Percentiles rank a stretch among this genome's conserved stretches.
phyloP scores from a whole-genome alignment of 2,113 vertebrate species.

The Athene noctua region DNA sequence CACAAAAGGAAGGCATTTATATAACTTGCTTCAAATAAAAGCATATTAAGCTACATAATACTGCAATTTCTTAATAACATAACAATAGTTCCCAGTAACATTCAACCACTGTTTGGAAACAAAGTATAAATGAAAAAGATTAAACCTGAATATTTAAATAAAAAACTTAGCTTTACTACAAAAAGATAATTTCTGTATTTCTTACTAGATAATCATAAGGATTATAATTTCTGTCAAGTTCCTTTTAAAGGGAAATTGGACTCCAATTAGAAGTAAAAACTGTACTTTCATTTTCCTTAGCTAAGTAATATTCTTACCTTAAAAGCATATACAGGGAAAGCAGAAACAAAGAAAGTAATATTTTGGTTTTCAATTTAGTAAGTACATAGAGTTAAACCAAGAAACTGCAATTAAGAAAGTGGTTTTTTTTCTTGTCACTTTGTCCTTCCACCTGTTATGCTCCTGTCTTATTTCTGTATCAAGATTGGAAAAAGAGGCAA shows the following conservation, averaged over 20 bases:
- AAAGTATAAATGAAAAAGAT: neutral
- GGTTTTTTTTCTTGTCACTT: neutral
- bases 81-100: neutral
- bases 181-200: neutral
- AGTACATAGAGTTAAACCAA: neutral
- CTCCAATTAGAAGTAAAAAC: neutral
- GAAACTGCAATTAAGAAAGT: neutral
- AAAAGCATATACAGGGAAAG: neutral
- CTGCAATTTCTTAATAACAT: neutral
- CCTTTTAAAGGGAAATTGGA: neutral
- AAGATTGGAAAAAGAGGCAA: neutral
- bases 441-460: neutral
- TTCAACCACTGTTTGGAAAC: neutral
- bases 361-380: neutral
- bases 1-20: neutral
- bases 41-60: neutral
- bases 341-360: neutral
- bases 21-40: neutral
- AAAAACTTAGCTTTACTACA: neutral
- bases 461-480: neutral
- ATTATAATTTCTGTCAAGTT: neutral
- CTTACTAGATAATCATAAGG: neutral
- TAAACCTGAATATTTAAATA: neutral
- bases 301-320: neutral
- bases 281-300: neutral